Evolutionary conservation across 2,113 vertebrate genomes (phyloP), one percentile per base, ranked within the genome.

Genomic region (Amazona guildingii): DNA sequence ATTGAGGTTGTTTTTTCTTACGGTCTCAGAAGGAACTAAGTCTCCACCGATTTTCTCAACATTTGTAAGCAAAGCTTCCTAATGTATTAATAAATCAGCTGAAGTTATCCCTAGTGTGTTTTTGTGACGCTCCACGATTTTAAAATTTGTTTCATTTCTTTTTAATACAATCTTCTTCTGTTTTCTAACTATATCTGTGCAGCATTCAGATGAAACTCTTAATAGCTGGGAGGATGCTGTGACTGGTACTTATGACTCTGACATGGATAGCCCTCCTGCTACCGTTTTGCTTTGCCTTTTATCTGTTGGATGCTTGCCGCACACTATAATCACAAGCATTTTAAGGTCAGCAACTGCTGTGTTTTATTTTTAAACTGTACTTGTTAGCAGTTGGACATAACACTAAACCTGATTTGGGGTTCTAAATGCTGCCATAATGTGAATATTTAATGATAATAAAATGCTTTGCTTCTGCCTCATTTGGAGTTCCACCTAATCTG

Each of bases 271-370:
- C 79, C 75, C 92, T 93, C 64, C 61, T 86, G 72, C 66, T 91
- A 79, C 57, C 67, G 87, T 91, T 87, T 85, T 91, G 75, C 28
- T 85, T 82, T 87, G 89, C 35, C 78, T 95, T 94, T 94, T 90
- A 89, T 94, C 82, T 82, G 77, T 84, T 89, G 95, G 91, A 91
- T 95, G 72, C 63, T 86, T 90, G 91, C 90, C 10, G 18, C 70
- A 57, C 62, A 12, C 81, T 87, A 12, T 92, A 94, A 95, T 94
- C 81, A 85, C 69, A 57, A 76, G 67, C 86, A 92, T 84, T 96
- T 95, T 72, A 78, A 88, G 95, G 95, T 93, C 92, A 96, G 83
- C 4, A 7, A 78, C 90, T 94, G 95, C 86, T 92, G 94, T 55
- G 82, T 90, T 92, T 87, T 94, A 81, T 96, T 95, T 94, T 95